phyloP scores from a whole-genome alignment of 2,888 invertebrate genomes.

The Flexamia atlantica region DNA sequence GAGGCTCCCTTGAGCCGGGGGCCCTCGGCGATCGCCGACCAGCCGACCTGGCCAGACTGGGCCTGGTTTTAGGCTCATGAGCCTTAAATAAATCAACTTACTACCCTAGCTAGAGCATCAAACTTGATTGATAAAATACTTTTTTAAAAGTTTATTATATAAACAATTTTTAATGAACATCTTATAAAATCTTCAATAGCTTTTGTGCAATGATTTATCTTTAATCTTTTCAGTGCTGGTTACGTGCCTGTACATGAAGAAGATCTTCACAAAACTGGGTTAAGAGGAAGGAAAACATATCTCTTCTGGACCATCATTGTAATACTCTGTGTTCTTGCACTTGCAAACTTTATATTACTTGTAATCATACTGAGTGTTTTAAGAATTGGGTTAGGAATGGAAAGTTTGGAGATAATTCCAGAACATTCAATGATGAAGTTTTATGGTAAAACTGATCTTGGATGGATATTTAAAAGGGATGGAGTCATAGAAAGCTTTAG shows the following conservation, averaged over 20 bases:
- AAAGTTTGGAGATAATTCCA: conserved; percentile 89
- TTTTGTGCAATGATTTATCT: background rate
- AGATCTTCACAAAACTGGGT: conserved; percentile 64
- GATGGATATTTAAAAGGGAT: conserved; percentile 85
- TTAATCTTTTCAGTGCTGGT: conserved; percentile 67
- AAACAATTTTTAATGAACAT: too few species aligned
- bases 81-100: too few species aligned
- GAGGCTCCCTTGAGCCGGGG: too few species aligned
- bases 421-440: conserved; percentile 87
- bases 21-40: too few species aligned
- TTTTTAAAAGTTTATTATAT: too few species aligned
- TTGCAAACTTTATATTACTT: conserved; percentile 88
- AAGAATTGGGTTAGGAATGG: conserved; percentile 85
- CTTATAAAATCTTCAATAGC: too few species aligned
- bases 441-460: conserved; percentile 86
- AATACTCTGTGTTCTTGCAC: conserved; percentile 83
- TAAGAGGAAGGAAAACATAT: conserved; percentile 70
- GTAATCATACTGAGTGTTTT: conserved; percentile 89
- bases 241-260: conserved; percentile 69
- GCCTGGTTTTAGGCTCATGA: too few species aligned
- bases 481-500: conserved; percentile 79
- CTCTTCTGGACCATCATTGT: conserved; percentile 86
- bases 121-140: too few species aligned
- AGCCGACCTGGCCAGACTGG: too few species aligned
- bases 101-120: too few species aligned